Evolutionary conservation across 2,113 vertebrate genomes (phyloP).

Genomic region (Engraulis encrasicolus): DNA sequence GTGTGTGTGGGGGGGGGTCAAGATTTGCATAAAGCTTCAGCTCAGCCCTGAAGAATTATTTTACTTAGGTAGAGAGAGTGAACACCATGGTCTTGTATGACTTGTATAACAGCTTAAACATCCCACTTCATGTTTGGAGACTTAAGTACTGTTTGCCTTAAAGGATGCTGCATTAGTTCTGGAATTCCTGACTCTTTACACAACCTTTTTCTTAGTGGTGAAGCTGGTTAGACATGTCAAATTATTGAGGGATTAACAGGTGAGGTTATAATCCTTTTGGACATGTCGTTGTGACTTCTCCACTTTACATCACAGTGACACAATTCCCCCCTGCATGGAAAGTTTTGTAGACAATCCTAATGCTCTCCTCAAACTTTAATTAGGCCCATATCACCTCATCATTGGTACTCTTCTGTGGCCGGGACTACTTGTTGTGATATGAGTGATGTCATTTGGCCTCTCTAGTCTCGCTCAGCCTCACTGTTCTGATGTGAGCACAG

Average conservation of each 20-base stretch:
- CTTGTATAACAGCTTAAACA: background rate
- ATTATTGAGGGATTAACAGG: background rate
- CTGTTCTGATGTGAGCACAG: constrained; percentile 14
- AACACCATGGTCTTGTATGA: background rate
- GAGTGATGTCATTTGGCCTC: background rate
- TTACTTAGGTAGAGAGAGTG: too few relatives aligned
- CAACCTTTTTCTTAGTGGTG: too few relatives aligned
- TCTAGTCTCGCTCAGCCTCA: background rate
- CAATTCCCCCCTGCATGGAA: background rate
- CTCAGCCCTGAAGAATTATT: too few relatives aligned
- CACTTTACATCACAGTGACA: background rate
- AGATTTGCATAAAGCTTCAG: too few relatives aligned
- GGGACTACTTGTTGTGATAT: background rate
- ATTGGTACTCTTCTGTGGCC: background rate
- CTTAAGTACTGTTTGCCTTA: background rate
- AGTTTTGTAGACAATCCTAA: background rate
- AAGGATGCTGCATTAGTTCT: background rate
- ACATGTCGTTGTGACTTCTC: background rate
- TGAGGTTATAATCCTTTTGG: background rate
- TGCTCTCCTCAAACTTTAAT: background rate
- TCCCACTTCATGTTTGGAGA: background rate
- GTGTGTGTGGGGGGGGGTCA: too few relatives aligned
- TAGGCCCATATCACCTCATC: background rate
- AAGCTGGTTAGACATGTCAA: background rate
- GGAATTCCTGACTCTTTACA: background rate